Conservation (phyloP, 2,797 vertebrate genomes). For the Mico argentatus region DNA sequence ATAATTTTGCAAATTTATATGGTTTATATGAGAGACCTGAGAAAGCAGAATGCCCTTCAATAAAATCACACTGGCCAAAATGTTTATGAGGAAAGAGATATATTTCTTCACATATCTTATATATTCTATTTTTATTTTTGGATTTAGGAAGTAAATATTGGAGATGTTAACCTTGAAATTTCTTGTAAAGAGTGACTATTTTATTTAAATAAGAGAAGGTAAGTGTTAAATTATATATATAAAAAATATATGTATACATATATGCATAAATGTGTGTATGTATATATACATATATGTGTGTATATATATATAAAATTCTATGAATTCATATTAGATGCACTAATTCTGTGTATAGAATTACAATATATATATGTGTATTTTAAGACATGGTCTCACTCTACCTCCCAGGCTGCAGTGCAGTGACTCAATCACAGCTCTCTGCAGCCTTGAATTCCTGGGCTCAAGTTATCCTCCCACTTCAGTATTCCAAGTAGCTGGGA, state of each 20-base stretch:
- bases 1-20: slow-evolving; percentile 68
- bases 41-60: slow-evolving; percentile 30
- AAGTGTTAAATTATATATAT: not conserved
- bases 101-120: not conserved
- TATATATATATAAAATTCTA: not conserved
- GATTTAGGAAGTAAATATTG: not conserved
- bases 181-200: not conserved
- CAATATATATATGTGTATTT: not conserved
- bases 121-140: not conserved
- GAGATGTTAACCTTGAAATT: not conserved
- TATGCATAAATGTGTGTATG: too few species aligned
- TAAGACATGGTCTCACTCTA: not conserved
- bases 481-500: not conserved
- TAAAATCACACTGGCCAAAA: slow-evolving; percentile 20
- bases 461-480: not conserved
- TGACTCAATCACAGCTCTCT: not conserved
- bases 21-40: slow-evolving; percentile 59
- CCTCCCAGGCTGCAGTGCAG: not conserved
- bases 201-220: not conserved
- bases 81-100: not conserved
- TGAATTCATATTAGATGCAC: too few species aligned
- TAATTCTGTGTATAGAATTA: too few species aligned
- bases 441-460: not conserved
- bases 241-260: not conserved
- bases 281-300: too few species aligned